Base-by-base conservation (phyloP, 2,797 vertebrate species). In the Margarornis squamiger region DNA sequence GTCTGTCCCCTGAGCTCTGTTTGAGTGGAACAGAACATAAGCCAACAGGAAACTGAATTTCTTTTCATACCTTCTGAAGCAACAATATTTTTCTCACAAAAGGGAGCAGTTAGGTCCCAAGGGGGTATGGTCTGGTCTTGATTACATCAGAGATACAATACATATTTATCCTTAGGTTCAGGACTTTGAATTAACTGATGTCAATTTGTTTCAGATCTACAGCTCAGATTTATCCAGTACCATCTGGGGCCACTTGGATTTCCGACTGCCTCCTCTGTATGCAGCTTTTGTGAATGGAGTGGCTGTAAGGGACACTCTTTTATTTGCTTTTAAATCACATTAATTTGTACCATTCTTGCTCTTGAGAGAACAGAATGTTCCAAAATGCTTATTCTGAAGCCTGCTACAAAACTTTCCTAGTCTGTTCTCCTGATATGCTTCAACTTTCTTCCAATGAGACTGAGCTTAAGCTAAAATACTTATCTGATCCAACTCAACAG, bases 201-300 rank as follows among this genome's bases (percentile, higher is more conserved):
- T 73, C 81, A 73, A 93, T 96, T 92, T 92, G 24, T 98, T 95
- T 70, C 97, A 99, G 99, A 84, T 96, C 87, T 99, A 99, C 95
- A 97, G 80, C 41, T 98, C 98, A 26, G 95, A 97, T 4, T 72
- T 96, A 59, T 98, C 97, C 96, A 99, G 99, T 97, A 98, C 97
- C 15, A 97, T 99, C 76, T 99, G 99, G 99, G 99, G 98, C 27
- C 98, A 91, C 91, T 92, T 98, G 27, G 97, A 97, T 27, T 76
- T 98, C n/a, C 97, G 86, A 66, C 98, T 99, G 34, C 98, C 99
- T 66, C 98, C 99, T 46, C 93, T 98, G 52, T 99, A 98, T 17
- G 98, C 99, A 76, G 99, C 99, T 57, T 99, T 99, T 92, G 98
- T 99, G 92, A 99, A 99, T 4, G 99, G 99, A 67, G 97, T 99